Evolutionary conservation across 2,888 invertebrate species (phyloP).

Genomic region (Sminthurides aquaticus): DNA sequence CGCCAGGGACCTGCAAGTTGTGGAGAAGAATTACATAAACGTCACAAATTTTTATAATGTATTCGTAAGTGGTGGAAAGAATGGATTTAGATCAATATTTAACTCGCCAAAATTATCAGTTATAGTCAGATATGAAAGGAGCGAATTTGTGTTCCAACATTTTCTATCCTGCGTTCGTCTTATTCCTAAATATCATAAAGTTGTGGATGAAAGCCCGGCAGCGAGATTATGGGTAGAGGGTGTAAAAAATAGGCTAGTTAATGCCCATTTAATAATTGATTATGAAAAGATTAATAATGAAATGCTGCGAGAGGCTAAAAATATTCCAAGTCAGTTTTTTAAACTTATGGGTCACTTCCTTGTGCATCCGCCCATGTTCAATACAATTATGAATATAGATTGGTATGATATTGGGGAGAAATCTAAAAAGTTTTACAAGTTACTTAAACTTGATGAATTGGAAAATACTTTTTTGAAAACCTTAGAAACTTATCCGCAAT

Average conservation of each 20-base stretch:
- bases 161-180: neutral
- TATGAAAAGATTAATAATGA: neutral
- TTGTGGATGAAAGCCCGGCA: too few relatives aligned
- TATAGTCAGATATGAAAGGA: neutral
- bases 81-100: neutral
- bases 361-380: neutral
- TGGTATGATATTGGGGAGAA: neutral
- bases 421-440: neutral
- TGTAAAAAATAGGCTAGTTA: neutral
- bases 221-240: too few relatives aligned
- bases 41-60: neutral
- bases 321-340: neutral
- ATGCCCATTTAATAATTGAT: neutral
- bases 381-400: neutral
- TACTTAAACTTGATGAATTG: neutral
- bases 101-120: neutral
- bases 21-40: neutral
- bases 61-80: neutral
- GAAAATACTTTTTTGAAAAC: neutral
- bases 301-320: neutral
- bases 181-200: too few relatives aligned
- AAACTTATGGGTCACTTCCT: neutral
- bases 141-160: neutral
- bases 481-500: neutral
- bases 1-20: neutral